A percentile compares a stretch with the other conserved stretches of the same genome.
These are phyloP conservation scores for Lacanobia oleracea DNA, from an alignment of 2,888 invertebrate species.

Conservation along the genomic window DNA sequence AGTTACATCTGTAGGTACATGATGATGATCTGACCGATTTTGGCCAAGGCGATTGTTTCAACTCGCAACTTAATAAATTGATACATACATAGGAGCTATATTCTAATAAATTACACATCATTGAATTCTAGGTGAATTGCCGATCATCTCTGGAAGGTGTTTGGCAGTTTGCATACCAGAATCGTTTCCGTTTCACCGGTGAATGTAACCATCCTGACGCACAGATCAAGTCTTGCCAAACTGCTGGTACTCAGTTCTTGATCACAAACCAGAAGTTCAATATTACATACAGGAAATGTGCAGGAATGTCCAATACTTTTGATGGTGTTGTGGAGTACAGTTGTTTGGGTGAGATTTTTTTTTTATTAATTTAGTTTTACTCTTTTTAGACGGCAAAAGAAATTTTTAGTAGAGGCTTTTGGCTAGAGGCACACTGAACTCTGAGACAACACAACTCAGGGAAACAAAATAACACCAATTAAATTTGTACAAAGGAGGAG, in stretches of 20 bases:
- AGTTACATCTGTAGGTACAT: too few species aligned
- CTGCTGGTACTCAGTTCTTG: constrained; percentile 98
- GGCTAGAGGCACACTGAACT: too few species aligned
- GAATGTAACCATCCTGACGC: constrained; percentile 97
- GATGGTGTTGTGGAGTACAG: constrained; percentile 98
- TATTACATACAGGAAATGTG: constrained; percentile 97
- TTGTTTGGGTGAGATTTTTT: constrained; percentile 92
- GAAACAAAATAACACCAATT: too few species aligned
- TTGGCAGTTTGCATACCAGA: constrained; percentile 98
- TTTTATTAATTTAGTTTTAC: too few species aligned
- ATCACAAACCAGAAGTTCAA: constrained; percentile 99
- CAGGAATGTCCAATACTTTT: constrained; percentile 97
- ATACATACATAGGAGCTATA: too few species aligned
- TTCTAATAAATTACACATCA: not conserved
- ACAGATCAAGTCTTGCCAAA: constrained; percentile 98
- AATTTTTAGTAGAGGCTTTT: too few species aligned
- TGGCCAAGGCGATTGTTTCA: too few species aligned
- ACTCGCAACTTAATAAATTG: too few species aligned
- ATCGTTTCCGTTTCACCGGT: constrained; percentile 97
- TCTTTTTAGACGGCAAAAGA: too few species aligned
- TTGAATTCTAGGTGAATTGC: constrained; percentile 93
- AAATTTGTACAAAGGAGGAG: too few species aligned
- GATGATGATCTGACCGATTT: too few species aligned
- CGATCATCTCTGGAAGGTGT: constrained; percentile 98
- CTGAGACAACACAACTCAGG: too few species aligned